Conservation (phyloP, 1,140 invertebrate species). For the Delia radicum region DNA sequence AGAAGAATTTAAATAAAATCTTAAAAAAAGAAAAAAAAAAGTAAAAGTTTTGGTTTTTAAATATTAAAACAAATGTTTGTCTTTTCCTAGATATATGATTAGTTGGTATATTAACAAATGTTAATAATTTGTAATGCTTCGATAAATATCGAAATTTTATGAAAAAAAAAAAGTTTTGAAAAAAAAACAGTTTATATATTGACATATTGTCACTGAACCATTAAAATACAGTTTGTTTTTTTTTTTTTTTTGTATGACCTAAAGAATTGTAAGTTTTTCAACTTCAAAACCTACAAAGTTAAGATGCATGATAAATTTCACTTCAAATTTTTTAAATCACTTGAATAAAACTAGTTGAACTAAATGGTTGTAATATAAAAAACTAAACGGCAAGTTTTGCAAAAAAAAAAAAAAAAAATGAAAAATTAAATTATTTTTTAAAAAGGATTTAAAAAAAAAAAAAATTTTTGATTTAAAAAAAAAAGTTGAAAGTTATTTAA, state of each 20-base stretch:
- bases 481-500: background rate
- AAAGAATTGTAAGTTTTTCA: background rate
- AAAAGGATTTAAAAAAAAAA: background rate
- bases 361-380: constrained; percentile 17
- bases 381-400: background rate
- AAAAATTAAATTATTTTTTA: background rate
- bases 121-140: constrained; percentile 50
- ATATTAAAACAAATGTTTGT: background rate
- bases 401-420: background rate
- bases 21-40: background rate
- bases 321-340: constrained; percentile 3
- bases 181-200: background rate
- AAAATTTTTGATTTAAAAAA: background rate
- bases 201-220: constrained; percentile 18
- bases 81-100: constrained; percentile 36
- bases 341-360: background rate
- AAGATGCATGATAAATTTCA: constrained; percentile 5
- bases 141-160: constrained; percentile 40
- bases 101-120: too few species aligned
- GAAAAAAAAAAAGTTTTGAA: background rate
- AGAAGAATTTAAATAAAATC: background rate
- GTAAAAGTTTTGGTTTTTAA: background rate
- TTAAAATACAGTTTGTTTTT: too few species aligned
- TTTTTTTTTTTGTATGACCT: constrained; percentile 1
- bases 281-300: background rate